These are phyloP conservation scores for Perdita meconis DNA, from an alignment of 2,888 invertebrate genomes.

Conservation along the genomic window DNA sequence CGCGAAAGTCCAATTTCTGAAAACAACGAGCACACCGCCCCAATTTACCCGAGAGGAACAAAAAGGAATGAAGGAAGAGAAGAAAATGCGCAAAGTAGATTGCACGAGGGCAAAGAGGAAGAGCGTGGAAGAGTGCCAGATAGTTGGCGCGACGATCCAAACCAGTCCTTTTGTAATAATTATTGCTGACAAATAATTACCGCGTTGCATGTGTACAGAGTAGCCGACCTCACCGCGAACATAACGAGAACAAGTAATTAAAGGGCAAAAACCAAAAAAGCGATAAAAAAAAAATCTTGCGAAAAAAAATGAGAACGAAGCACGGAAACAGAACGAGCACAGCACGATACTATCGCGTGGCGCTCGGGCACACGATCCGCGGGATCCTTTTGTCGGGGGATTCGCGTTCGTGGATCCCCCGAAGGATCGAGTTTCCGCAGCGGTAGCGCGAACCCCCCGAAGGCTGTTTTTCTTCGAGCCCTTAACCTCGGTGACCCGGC, in stretches of 20 bases:
- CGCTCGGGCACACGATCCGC: conserved; percentile 1
- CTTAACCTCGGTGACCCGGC: conserved; percentile 2
- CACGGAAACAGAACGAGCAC: conserved; percentile 25
- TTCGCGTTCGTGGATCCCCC: background rate
- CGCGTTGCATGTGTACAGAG: conserved; percentile 75
- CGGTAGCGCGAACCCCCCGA: background rate
- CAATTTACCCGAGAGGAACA: background rate
- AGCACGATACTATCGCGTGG: background rate
- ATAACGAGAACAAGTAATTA: conserved; percentile 5
- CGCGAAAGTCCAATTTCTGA: background rate
- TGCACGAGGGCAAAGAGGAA: conserved; percentile 26
- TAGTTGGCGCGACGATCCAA: conserved; percentile 45
- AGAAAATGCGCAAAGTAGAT: background rate
- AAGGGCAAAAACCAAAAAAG: conserved; percentile 19
- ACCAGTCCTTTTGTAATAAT: conserved; percentile 74
- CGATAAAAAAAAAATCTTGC: conserved; percentile 15
- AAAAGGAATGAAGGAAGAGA: background rate
- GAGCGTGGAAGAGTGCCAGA: conserved; percentile 33
- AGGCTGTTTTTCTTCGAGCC: background rate
- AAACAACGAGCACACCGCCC: conserved; percentile 13
- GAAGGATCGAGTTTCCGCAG: background rate
- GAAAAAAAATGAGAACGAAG: conserved; percentile 32
- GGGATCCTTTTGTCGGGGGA: background rate
- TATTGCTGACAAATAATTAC: conserved; percentile 70
- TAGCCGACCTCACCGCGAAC: conserved; percentile 60